Evolutionary conservation across 1,140 invertebrate species (phyloP).

Genomic region (Drosophila rhopaloa): DNA sequence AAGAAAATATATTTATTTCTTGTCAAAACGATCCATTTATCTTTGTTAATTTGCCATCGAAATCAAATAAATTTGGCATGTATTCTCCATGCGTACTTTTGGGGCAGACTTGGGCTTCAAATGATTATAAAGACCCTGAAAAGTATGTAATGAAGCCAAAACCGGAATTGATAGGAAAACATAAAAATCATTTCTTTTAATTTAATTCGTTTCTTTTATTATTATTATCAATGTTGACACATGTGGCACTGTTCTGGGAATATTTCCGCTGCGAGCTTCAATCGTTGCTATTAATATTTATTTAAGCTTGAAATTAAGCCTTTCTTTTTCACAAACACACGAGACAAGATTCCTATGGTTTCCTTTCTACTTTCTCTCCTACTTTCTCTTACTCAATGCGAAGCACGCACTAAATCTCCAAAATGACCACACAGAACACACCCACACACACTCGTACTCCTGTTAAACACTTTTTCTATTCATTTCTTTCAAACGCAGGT

Average conservation of each 20-base stretch:
- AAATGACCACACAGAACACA: conserved; percentile 40
- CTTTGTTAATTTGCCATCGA: conserved; percentile 9
- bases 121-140: conserved; percentile 1
- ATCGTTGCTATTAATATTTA: conserved; percentile 46
- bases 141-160: conserved; percentile 34
- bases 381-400: conserved; percentile 52
- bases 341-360: conserved; percentile 59
- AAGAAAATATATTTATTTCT: conserved; percentile 1
- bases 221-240: conserved; percentile 31
- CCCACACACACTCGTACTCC: conserved; percentile 45
- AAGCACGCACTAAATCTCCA: conserved; percentile 64
- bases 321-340: conserved; percentile 55
- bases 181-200: conserved; percentile 31
- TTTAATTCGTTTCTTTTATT: conserved; percentile 7
- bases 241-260: conserved; percentile 40
- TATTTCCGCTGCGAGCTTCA: conserved; percentile 52
- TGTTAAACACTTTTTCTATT: conserved; percentile 60
- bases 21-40: not conserved
- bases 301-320: conserved; percentile 51
- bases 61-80: conserved; percentile 2
- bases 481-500: conserved; percentile 73
- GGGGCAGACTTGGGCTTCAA: conserved; percentile 12
- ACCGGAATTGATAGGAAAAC: conserved; percentile 14
- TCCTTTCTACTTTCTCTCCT: conserved; percentile 47
- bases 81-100: conserved; percentile 30